Conservation (phyloP, 2,113 vertebrate species). For the Aramus guarauna region DNA sequence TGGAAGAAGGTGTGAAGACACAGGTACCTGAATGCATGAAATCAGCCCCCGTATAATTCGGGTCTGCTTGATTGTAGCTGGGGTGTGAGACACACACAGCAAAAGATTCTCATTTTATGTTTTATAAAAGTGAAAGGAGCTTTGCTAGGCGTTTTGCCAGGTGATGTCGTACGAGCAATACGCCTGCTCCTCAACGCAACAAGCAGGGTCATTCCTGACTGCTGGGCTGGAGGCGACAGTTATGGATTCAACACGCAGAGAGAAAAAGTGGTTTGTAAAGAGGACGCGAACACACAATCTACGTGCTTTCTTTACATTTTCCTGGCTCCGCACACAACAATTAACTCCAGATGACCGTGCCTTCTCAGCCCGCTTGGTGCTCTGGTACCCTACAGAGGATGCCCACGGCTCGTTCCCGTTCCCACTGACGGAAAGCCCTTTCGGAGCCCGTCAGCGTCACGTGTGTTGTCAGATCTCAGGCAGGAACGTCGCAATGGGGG, state of each 20-base stretch:
- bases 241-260: not conserved
- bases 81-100: not conserved
- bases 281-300: not conserved
- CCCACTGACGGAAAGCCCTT: not conserved
- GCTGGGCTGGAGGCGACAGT: not conserved
- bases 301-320: not conserved
- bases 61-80: not conserved
- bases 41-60: not conserved
- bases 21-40: not conserved
- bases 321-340: not conserved
- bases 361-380: not conserved
- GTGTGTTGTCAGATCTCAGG: not conserved
- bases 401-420: not conserved
- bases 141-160: no score
- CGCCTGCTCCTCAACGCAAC: not conserved
- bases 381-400: not conserved
- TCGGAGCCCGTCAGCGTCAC: not conserved
- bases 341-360: not conserved
- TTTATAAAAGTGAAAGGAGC: not conserved
- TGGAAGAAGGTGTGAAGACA: not conserved
- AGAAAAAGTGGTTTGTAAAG: not conserved
- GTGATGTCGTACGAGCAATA: not conserved
- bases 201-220: not conserved
- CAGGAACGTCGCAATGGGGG: not conserved
- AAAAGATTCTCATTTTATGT: not conserved